phyloP scores from a whole-genome alignment of 1,140 invertebrate genomes.

The Pogonomyrmex barbatus region DNA sequence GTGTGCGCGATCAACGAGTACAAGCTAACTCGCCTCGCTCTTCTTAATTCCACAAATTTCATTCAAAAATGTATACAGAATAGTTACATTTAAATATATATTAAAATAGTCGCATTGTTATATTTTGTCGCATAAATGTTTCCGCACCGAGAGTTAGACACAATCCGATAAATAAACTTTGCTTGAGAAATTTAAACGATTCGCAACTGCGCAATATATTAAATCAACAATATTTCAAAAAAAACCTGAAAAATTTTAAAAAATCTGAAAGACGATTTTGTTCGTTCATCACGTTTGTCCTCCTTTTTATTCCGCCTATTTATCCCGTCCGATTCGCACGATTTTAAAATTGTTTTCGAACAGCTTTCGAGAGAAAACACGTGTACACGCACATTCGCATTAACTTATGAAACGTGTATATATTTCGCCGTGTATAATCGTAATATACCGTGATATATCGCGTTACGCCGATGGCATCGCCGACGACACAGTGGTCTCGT shows the following conservation, averaged over 20 bases:
- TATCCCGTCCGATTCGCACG: neutral
- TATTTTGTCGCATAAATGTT: neutral
- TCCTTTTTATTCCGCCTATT: neutral
- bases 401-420: neutral
- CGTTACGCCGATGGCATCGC: neutral
- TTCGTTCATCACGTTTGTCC: neutral
- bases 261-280: conserved; percentile 8
- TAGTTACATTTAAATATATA: no score
- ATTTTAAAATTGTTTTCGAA: conserved; percentile 1
- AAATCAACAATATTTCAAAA: neutral
- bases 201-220: neutral
- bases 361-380: conserved; percentile 19
- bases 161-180: neutral
- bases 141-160: neutral
- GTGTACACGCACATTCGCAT: neutral
- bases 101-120: no score
- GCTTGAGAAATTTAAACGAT: neutral
- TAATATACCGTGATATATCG: conserved; percentile 11
- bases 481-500: neutral
- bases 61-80: neutral
- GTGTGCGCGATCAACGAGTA: neutral
- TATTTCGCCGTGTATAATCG: conserved; percentile 13
- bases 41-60: conserved; percentile 26
- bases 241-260: neutral
- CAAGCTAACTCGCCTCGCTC: neutral